Base-by-base conservation (phyloP, 92 coral and sea anemone genomes). In the Anthopleura xanthogrammica region DNA sequence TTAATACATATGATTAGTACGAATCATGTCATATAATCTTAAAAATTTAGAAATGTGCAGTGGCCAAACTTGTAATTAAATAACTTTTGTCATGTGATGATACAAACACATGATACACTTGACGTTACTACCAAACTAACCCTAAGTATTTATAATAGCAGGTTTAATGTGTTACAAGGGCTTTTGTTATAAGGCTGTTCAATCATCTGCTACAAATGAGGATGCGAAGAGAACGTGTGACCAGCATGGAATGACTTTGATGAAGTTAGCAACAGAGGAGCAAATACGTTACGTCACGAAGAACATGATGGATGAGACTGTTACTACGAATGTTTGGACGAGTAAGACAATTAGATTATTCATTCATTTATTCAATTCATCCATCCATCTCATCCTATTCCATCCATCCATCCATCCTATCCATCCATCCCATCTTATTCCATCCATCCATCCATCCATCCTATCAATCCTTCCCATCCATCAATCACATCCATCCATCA, bases 81-180 rank as follows among this genome's bases (percentile, higher is more conserved):
- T 29, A 29, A 29, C 36, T 29, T 29, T 29, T 29, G n/a, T n/a
- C n/a, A n/a, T n/a, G n/a, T n/a, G n/a, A 29, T 29, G 36, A 29
- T 29, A 29, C 36, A 29, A 29, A 29, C 36, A 29, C 36, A 46
- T 46, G 50, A 9, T 46, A 46, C 50, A 46, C 50, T 46, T 46
- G 9, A 46, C 50, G 5, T 0, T 29, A 0, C 36, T 29, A 29
- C 36, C 29, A 75, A 41, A 14, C 52, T 41, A 1, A 40, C 22
- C 22, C 39, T 58, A 56, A 55, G 36, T 19, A n/a, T 55, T 80
- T n/a, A 17, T 66, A 7, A 17, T 80, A 11, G 19, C 52, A 81
- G 85, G 9, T 17, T 9, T 56, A 16, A 81, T 81, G 85, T 81
- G 85, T 52, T 54, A 68, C 85, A 81, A 81, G 54, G 52, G 76